Percentiles rank a stretch among this genome's conserved stretches.
Evolutionary conservation across 2,113 vertebrate genomes (phyloP).

Genomic region (Oxyruncus cristatus): DNA sequence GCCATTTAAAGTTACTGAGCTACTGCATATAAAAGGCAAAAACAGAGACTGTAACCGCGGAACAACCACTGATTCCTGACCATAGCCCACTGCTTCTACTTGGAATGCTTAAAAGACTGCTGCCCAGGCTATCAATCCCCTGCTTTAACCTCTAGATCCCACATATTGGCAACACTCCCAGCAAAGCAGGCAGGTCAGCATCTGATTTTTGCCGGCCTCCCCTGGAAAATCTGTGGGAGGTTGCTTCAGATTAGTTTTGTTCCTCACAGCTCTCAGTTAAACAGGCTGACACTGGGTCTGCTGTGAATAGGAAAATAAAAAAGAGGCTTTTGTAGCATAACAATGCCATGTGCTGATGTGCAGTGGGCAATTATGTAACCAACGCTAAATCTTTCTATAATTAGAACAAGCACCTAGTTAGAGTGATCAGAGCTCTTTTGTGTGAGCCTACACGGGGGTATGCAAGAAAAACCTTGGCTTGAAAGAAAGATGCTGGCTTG

Average conservation of each 20-base stretch:
- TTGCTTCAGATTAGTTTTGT: neutral
- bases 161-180: neutral
- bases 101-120: neutral
- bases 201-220: slow-evolving; percentile 1
- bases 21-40: neutral
- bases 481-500: slow-evolving; percentile 53
- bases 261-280: slow-evolving; percentile 35
- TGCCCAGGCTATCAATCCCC: neutral
- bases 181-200: neutral
- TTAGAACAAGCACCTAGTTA: slow-evolving; percentile 68
- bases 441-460: slow-evolving; percentile 40
- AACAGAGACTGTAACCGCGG: neutral
- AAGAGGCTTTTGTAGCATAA: slow-evolving; percentile 51
- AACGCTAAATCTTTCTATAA: slow-evolving; percentile 74
- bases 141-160: neutral
- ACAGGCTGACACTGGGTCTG: neutral
- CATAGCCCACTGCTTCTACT: neutral
- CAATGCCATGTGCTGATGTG: slow-evolving; percentile 50
- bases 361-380: slow-evolving; percentile 73
- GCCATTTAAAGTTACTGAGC: neutral
- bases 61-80: neutral
- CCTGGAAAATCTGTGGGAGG: neutral
- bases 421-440: slow-evolving; percentile 69
- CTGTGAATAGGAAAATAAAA: neutral
- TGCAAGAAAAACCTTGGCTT: slow-evolving; percentile 42